phyloP scores from a whole-genome alignment of 2,113 vertebrate genomes.

The Vimba vimba region DNA sequence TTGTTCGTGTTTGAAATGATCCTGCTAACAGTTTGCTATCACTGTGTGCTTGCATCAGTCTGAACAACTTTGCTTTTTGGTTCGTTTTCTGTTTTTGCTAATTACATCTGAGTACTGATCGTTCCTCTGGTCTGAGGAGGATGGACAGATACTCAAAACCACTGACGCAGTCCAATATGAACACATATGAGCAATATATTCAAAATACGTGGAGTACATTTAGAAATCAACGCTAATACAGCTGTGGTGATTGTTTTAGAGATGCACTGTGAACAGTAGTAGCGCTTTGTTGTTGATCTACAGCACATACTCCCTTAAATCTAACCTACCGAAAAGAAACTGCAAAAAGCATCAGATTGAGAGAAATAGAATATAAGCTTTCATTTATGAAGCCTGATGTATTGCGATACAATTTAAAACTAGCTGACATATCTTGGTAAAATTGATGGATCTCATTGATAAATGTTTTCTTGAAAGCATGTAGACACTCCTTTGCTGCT shows the following conservation, averaged over 20 bases:
- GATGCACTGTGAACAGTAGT: slow-evolving; percentile 29
- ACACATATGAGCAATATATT: slow-evolving; percentile 14
- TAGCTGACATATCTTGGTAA: background rate
- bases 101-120: slow-evolving; percentile 18
- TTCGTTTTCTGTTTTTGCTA: slow-evolving; percentile 3
- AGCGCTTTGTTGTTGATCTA: background rate
- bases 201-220: slow-evolving; percentile 12
- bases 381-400: background rate
- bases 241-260: slow-evolving; percentile 29
- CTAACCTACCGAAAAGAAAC: background rate
- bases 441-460: background rate
- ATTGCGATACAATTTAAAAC: background rate
- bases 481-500: slow-evolving; percentile 17
- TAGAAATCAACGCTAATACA: slow-evolving; percentile 18
- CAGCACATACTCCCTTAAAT: background rate
- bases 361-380: background rate
- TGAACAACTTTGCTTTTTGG: slow-evolving; percentile 12
- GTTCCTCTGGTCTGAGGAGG: background rate
- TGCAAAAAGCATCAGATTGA: background rate
- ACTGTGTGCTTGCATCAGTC: slow-evolving; percentile 53
- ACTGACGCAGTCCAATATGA: slow-evolving; percentile 43
- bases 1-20: slow-evolving; percentile 14
- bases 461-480: background rate
- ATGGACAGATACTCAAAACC: slow-evolving; percentile 1
- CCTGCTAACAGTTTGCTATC: slow-evolving; percentile 21